These are phyloP conservation scores for Heliconius sara DNA, from an alignment of 2,888 invertebrate genomes.

Conservation along the genomic window DNA sequence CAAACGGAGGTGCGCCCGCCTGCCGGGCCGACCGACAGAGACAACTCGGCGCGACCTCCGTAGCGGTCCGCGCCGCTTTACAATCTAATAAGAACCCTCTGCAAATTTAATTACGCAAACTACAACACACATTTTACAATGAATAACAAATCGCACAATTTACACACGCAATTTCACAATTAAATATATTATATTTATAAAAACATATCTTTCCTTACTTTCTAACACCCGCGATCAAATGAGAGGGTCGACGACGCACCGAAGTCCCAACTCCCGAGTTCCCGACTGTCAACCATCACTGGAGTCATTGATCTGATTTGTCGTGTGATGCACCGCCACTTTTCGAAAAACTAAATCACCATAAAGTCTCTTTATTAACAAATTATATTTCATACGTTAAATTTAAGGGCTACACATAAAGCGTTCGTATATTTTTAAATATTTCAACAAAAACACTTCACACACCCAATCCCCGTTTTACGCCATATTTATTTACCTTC, in stretches of 20 bases:
- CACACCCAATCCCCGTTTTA: constrained; percentile 56
- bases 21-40: constrained; percentile 65
- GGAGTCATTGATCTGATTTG: constrained; percentile 75
- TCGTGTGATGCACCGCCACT: constrained; percentile 56
- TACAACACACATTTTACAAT: constrained; percentile 41
- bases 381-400: neutral
- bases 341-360: constrained; percentile 34
- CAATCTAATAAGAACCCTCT: constrained; percentile 63
- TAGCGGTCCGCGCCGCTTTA: constrained; percentile 58
- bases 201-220: constrained; percentile 65
- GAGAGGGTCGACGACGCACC: constrained; percentile 66
- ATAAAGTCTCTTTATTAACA: constrained; percentile 14
- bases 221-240: constrained; percentile 63
- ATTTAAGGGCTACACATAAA: neutral
- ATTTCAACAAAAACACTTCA: constrained; percentile 43
- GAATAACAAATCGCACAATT: constrained; percentile 25
- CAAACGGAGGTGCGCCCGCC: constrained; percentile 82
- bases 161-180: constrained; percentile 48
- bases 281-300: constrained; percentile 68
- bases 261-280: constrained; percentile 63
- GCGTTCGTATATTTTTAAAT: neutral
- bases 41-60: constrained; percentile 69
- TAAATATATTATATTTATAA: constrained; percentile 57
- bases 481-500: constrained; percentile 81
- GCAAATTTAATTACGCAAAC: constrained; percentile 63